Percentiles rank a stretch among this genome's conserved stretches.
Evolutionary conservation across 2,888 invertebrate genomes (phyloP).

Genomic region (Agrotis exclamationis): DNA sequence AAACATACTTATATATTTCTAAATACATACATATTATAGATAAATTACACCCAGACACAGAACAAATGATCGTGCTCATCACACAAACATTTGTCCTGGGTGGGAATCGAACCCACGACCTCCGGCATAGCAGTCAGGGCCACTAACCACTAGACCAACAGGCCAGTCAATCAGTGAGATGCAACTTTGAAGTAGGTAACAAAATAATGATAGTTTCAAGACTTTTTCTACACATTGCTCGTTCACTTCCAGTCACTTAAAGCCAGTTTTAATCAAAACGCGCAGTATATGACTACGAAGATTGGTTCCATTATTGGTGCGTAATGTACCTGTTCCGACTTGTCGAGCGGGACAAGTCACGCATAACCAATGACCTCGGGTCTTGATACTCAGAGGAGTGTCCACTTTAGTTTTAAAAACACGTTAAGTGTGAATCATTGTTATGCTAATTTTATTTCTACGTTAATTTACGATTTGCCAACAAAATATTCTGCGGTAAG

Average conservation of each 20-base stretch:
- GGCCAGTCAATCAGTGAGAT: no score
- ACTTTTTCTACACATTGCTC: conserved; percentile 9
- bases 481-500: conserved; percentile 37
- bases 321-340: conserved; percentile 75
- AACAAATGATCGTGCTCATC: no score
- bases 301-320: conserved; percentile 34
- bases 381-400: conserved; percentile 56
- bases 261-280: not conserved
- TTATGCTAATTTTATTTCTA: conserved; percentile 61
- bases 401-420: conserved; percentile 53
- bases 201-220: not conserved
- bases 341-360: conserved; percentile 71
- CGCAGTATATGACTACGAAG: conserved; percentile 19
- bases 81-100: no score
- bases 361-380: conserved; percentile 65
- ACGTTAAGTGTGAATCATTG: conserved; percentile 53
- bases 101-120: no score
- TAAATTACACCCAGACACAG: no score
- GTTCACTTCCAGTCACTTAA: not conserved
- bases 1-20: no score
- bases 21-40: no score
- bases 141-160: no score
- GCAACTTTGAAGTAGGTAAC: no score
- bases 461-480: conserved; percentile 52
- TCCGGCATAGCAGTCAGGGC: no score